Evolutionary conservation across 2,888 invertebrate species (phyloP), one percentile per base, ranked within the genome.

Genomic region (Apocheima hispidaria): DNA sequence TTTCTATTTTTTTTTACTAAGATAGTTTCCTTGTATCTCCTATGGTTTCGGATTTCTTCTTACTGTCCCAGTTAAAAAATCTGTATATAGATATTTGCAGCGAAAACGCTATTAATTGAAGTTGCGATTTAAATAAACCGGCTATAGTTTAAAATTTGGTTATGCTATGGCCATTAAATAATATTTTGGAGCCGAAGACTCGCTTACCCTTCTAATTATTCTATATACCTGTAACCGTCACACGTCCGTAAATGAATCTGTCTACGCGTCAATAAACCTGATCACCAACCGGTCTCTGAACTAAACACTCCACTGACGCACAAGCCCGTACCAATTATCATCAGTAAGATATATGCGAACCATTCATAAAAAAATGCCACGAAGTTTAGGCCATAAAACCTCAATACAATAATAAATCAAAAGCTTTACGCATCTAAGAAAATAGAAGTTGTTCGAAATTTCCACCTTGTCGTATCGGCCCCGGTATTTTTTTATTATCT

Each of bases 311-410:
- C 16, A 12, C 48, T 50, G 49, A 57, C 49, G 56, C 49, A 57
- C 49, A 38, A 12, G 14, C 2, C 18, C 36, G 23, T 35, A 38
- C 36, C 28, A 18, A 36, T 33, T 18, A 56, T 49, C 23, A 41
- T 33, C 21, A 49, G 20, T 7, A 12, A 46, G 21, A 38, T 41
- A 38, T 56, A 56, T 56, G 40, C 41, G 41, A 56, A 56, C 46
- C 10, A 21, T 23, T 20, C 1, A 41, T 10, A n/a, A 30, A 52
- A 28, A 46, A 46, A 55, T 46, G 46, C 30, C 56, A 56, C 38
- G 56, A 10, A 56, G 23, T 26, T 30, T 16, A n/a, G 30, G 46
- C 16, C 49, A 41, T 57, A 57, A 50, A 57, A 56, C 10, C 23
- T 35, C 6, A 20, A 35, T 36, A 20, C 57, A 56, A 49, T 49